These are phyloP conservation scores for Amphiprion ocellaris DNA, from an alignment of 2,113 vertebrate genomes.

Conservation along the genomic window DNA sequence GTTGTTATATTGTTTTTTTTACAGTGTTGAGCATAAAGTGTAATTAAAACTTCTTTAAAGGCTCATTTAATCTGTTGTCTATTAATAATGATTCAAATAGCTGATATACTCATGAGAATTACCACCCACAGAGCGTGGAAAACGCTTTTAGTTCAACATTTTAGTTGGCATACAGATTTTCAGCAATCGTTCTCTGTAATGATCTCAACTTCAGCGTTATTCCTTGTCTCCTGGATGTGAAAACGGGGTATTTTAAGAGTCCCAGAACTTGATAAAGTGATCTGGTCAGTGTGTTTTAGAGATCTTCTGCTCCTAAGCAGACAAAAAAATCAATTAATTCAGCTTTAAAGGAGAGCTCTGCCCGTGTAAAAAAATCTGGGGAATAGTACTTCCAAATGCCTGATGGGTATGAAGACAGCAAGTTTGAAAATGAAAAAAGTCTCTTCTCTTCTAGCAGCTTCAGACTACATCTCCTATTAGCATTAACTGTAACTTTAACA, in stretches of 20 bases:
- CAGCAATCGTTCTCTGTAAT: neutral
- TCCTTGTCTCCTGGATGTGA: neutral
- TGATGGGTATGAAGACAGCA: neutral
- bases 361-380: neutral
- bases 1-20: neutral
- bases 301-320: neutral
- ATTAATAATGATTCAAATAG: slow-evolving; percentile 3
- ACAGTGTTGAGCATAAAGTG: neutral
- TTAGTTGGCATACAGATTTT: neutral
- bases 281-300: neutral
- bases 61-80: neutral
- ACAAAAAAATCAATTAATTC: neutral
- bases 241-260: neutral
- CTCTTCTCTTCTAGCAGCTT: too few species aligned
- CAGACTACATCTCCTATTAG: too few species aligned
- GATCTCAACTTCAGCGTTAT: neutral
- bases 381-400: neutral
- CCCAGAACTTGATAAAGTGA: neutral
- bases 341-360: neutral
- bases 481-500: too few species aligned
- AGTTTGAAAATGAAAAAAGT: too few species aligned
- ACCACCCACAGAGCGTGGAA: neutral
- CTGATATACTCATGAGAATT: neutral
- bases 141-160: slow-evolving; percentile 1
- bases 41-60: slow-evolving; percentile 3